Evolutionary conservation across 2,113 vertebrate species (phyloP).

Genomic region (Eudyptes chrysolophus): DNA sequence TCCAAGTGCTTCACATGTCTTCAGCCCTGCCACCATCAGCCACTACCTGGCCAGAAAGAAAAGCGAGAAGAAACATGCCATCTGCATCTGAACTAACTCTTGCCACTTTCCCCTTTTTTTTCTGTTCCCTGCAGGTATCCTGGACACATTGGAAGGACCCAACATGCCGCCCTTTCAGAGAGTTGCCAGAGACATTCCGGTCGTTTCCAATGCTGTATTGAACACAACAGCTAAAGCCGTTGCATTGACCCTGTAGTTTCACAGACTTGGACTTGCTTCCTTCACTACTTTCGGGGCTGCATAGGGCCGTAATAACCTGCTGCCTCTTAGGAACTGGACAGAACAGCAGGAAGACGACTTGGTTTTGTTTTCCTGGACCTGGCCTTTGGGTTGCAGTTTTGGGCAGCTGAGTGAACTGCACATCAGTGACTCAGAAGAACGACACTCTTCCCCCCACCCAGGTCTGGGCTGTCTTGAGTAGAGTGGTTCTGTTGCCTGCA

Average conservation of each 20-base stretch:
- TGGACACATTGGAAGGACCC: constrained; percentile 90
- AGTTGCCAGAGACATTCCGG: constrained; percentile 88
- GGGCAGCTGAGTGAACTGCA: constrained; percentile 8
- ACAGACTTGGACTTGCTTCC: constrained; percentile 57
- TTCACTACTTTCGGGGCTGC: constrained; percentile 26
- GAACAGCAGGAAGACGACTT: constrained; percentile 2
- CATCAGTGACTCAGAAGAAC: constrained; percentile 16
- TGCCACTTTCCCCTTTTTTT: not conserved
- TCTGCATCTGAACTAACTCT: not conserved
- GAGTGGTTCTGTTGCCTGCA: constrained; percentile 17
- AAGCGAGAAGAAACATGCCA: not conserved
- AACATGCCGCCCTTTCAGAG: constrained; percentile 88
- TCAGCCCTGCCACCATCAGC: not conserved
- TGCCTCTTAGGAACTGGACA: constrained; percentile 45
- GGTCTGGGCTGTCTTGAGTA: constrained; percentile 12
- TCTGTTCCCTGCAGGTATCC: constrained; percentile 78
- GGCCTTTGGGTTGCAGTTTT: not conserved
- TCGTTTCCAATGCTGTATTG: constrained; percentile 64
- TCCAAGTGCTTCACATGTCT: not conserved
- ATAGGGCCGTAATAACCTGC: constrained; percentile 12
- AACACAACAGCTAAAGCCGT: constrained; percentile 80
- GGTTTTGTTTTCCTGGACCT: constrained; percentile 20
- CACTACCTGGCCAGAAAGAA: not conserved
- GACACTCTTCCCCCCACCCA: not conserved
- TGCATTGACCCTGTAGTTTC: constrained; percentile 68